Percentiles rank a stretch among this genome's conserved stretches.
These are phyloP conservation scores for Laupala kohalensis DNA, from an alignment of 1,140 invertebrate genomes.

Conservation along the genomic window DNA sequence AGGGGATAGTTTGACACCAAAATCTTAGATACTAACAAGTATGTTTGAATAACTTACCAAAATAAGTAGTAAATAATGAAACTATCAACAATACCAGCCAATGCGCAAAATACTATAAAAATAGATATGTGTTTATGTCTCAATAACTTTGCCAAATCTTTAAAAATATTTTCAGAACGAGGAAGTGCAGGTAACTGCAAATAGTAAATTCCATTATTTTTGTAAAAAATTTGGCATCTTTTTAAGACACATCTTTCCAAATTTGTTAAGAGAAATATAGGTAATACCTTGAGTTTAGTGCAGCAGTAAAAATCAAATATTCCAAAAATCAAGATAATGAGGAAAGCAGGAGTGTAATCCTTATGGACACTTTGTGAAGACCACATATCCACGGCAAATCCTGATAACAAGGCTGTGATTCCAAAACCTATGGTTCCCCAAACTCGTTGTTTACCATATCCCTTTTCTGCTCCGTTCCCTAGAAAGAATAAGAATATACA, in stretches of 20 bases:
- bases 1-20: no score
- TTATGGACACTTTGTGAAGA: conserved; percentile 34
- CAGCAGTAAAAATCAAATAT: conserved; percentile 48
- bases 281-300: conserved; percentile 41
- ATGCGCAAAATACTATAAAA: conserved; percentile 53
- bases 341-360: conserved; percentile 52
- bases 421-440: conserved; percentile 69
- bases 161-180: conserved; percentile 45
- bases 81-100: conserved; percentile 58
- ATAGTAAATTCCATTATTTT: conserved; percentile 9
- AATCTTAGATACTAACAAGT: not conserved
- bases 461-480: conserved; percentile 43
- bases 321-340: conserved; percentile 46
- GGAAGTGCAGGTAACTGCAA: conserved; percentile 50
- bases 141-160: conserved; percentile 42
- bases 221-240: not conserved
- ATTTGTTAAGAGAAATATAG: no score
- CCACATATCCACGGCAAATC: conserved; percentile 43
- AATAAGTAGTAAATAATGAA: conserved; percentile 68
- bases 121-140: conserved; percentile 43
- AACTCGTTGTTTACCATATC: conserved; percentile 61
- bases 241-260: not conserved
- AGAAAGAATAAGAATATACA: not conserved
- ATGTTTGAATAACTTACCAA: conserved; percentile 37
- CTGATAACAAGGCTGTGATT: conserved; percentile 47